These are phyloP conservation scores for Pseudomyrmex concolor DNA, from an alignment of 1,140 invertebrate genomes.

Conservation along the genomic window DNA sequence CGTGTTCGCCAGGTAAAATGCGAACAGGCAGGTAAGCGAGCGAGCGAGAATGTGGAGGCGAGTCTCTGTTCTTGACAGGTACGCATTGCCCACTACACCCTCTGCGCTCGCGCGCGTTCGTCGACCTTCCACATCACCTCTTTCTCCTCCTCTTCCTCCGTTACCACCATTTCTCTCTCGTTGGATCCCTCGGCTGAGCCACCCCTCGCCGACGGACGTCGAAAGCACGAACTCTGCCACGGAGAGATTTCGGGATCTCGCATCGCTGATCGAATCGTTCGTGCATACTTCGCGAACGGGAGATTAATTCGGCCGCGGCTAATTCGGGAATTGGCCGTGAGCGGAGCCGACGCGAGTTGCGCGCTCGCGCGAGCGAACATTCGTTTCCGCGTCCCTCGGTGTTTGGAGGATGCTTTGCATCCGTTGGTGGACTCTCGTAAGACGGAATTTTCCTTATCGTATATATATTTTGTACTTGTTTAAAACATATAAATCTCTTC, in stretches of 20 bases:
- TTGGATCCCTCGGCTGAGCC: conserved; percentile 6
- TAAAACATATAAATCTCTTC: too few species aligned
- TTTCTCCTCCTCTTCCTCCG: not conserved
- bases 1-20: conserved; percentile 65
- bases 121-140: conserved; percentile 51
- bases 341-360: conserved; percentile 38
- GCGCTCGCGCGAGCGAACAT: conserved; percentile 36
- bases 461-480: too few species aligned
- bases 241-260: conserved; percentile 71
- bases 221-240: conserved; percentile 70
- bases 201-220: conserved; percentile 63
- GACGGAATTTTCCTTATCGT: not conserved
- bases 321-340: conserved; percentile 72
- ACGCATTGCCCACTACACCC: conserved; percentile 54
- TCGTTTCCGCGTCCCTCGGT: not conserved
- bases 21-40: conserved; percentile 61
- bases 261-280: conserved; percentile 76
- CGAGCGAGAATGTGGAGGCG: conserved; percentile 12
- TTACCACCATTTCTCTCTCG: not conserved
- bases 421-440: not conserved
- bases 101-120: conserved; percentile 44
- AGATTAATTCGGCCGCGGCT: conserved; percentile 72
- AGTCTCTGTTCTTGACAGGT: conserved; percentile 56
- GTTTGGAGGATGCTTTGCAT: not conserved
- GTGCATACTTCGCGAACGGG: conserved; percentile 73